Conservation (phyloP, 1,140 invertebrate species). For the Camponotus vicinus region DNA sequence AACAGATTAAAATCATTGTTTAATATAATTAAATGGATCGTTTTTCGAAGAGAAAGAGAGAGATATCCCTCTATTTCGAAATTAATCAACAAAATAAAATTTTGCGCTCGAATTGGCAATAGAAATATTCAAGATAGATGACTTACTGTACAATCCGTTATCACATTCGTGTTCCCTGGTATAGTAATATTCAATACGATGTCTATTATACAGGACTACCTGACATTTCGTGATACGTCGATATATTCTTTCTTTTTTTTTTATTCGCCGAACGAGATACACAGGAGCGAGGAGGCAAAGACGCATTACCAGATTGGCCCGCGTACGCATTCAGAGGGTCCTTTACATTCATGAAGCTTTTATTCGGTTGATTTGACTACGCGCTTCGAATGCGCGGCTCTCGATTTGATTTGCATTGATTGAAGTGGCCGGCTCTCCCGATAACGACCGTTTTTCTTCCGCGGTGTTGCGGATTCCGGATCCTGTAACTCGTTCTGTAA, state of each 20-base stretch:
- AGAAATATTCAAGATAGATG: not conserved
- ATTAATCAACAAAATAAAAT: conserved; percentile 21
- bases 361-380: conserved; percentile 85
- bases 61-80: conserved; percentile 46
- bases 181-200: conserved; percentile 33
- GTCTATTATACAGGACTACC: conserved; percentile 51
- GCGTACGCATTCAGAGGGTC: conserved; percentile 80
- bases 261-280: conserved; percentile 20
- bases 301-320: conserved; percentile 85
- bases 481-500: not conserved
- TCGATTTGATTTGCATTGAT: conserved; percentile 86
- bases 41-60: not conserved
- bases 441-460: conserved; percentile 59
- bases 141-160: not conserved
- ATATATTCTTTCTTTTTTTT: conserved; percentile 64
- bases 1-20: not conserved
- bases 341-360: conserved; percentile 86
- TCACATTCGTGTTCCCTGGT: conserved; percentile 1
- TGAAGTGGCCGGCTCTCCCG: conserved; percentile 83
- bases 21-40: not conserved
- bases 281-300: conserved; percentile 64
- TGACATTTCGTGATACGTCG: conserved; percentile 30
- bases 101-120: not conserved
- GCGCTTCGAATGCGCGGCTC: conserved; percentile 82
- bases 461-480: conserved; percentile 11